Evolutionary conservation across 2,113 vertebrate species (phyloP), one percentile per base, ranked within the genome.

Genomic region (Mustelus asterias): DNA sequence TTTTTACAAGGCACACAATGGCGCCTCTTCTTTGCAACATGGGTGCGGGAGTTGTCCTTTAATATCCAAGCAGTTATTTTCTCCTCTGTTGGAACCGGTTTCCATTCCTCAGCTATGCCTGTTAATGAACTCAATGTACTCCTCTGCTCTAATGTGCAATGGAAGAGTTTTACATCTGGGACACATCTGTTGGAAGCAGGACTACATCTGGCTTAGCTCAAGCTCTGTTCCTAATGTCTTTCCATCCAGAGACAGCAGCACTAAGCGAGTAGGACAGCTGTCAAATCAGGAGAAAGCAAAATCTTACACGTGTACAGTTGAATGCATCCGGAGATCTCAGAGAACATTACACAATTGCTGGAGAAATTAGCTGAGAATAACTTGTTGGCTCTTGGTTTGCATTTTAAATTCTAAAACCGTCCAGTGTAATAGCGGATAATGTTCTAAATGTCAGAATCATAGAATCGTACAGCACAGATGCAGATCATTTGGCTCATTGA

Each of bases 301-400:
- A 93, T 37, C 89, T 67, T 93, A 93, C 89, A 63, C 7, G 6
- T 63, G 14, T n/a, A 93, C 60, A 93, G 89, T 63, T 93, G 89
- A 67, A 20, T 93, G 60, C 60, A 93, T 16, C 89, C 16, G 37
- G 63, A 93, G 89, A 65, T 60, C 14, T 93, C n/a, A 18, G 60
- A 16, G 63, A 93, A 93, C n/a, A 63, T 37, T 93, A 18, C 33
- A 63, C 89, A 14, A 93, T 67, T 20, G 29, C 58, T n/a, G 58
- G 89, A 63, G 89, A n/a, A 92, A 63, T 92, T 93, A 67, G 60
- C 89, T 93, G 33, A 93, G 89, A 93, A 67, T 16, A 65, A 93
- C 89, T 93, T 93, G 33, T 93, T 93, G 58, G 33, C 18, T 67
- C 80, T 83, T 22, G 37, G 37, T 20, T 83, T 44, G 80, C 80